Percentiles rank a stretch among this genome's conserved stretches.
Conservation (phyloP, 2,888 invertebrate genomes). For the Tromatobia lineatoria region DNA sequence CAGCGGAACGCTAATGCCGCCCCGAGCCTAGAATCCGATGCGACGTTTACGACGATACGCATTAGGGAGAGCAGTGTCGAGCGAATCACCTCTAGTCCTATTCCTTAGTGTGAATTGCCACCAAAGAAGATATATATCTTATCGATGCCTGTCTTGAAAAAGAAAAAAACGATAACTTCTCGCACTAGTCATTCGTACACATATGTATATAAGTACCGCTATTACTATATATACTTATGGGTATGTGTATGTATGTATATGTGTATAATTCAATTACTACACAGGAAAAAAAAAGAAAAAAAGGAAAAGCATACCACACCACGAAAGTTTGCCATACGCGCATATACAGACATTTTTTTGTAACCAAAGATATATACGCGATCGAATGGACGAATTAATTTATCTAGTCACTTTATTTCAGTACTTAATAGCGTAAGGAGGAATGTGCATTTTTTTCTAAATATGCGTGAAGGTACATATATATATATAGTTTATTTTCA, state of each 20-base stretch:
- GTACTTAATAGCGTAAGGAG: conserved; percentile 83
- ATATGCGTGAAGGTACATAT: conserved; percentile 12
- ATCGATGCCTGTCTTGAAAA: conserved; percentile 76
- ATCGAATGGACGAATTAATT: conserved; percentile 64
- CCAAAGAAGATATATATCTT: conserved; percentile 65
- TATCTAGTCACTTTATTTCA: conserved; percentile 81
- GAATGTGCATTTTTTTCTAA: conserved; percentile 81
- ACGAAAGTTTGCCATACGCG: conserved; percentile 60
- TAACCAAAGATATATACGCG: conserved; percentile 62
- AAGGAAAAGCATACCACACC: conserved; percentile 61
- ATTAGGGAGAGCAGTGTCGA: conserved; percentile 85
- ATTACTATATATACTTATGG: conserved; percentile 56
- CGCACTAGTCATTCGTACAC: conserved; percentile 84
- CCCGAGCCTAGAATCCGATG: conserved; percentile 74
- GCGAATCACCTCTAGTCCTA: conserved; percentile 85
- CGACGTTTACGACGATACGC: conserved; percentile 84
- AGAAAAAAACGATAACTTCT: conserved; percentile 67
- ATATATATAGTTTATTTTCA: conserved; percentile 16
- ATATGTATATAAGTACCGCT: conserved; percentile 71
- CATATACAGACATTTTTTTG: conserved; percentile 40
- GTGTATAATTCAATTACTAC: conserved; percentile 51
- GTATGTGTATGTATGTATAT: conserved; percentile 55
- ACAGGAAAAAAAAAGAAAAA: conserved; percentile 44
- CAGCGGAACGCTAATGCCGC: conserved; percentile 70
- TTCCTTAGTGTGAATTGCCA: conserved; percentile 82